Conservation (phyloP, 2,888 invertebrate species). For the Amblyjoppa proteus region DNA sequence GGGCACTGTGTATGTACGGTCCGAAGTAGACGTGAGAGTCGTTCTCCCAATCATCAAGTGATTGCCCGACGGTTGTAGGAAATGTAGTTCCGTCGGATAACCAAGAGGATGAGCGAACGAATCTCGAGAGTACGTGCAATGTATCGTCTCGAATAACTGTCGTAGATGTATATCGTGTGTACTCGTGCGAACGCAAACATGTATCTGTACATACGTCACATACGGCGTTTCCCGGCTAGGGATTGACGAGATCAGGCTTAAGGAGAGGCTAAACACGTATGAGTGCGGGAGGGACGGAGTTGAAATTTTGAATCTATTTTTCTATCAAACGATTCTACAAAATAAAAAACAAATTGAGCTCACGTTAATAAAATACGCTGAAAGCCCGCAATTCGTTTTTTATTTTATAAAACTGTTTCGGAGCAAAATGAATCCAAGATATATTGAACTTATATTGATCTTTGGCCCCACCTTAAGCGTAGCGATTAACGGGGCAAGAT, state of each 20-base stretch:
- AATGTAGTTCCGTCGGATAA: slow-evolving; percentile 77
- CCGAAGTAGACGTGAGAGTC: slow-evolving; percentile 11
- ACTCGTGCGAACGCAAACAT: not conserved
- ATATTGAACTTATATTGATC: too few species aligned
- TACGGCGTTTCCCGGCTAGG: not conserved
- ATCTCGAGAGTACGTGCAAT: not conserved
- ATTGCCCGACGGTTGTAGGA: slow-evolving; percentile 81
- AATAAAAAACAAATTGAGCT: too few species aligned
- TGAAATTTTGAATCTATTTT: too few species aligned
- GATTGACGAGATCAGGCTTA: not conserved
- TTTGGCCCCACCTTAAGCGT: too few species aligned
- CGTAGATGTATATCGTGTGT: not conserved
- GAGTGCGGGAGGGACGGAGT: too few species aligned
- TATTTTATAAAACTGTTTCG: too few species aligned
- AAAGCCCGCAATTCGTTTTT: too few species aligned
- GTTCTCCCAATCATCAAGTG: slow-evolving; percentile 77
- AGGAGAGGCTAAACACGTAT: too few species aligned
- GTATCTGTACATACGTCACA: not conserved
- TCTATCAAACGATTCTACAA: too few species aligned
- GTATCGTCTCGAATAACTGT: slow-evolving; percentile 2
- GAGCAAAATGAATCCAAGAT: too few species aligned
- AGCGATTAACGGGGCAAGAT: not conserved
- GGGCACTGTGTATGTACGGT: slow-evolving; percentile 11
- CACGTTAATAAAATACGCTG: too few species aligned
- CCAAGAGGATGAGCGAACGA: not conserved